Evolutionary conservation across 37 sponge, comb jelly and placozoan genomes (phyloP), one percentile per base, ranked within the genome.

Genomic region (Hormiphora californensis): DNA sequence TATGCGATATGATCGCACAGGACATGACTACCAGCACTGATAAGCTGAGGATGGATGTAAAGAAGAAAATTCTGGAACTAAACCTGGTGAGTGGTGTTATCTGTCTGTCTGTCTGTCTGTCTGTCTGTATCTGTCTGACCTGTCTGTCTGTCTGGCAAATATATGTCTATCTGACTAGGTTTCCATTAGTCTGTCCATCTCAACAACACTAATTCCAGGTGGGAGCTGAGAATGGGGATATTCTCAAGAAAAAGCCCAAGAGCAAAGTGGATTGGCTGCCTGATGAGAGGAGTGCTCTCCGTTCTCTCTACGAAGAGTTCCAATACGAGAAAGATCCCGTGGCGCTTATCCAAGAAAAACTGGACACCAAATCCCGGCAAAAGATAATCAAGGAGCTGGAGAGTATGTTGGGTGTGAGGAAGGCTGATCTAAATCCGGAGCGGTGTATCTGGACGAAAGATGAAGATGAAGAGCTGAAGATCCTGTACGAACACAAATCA

Each of bases 401-500:
- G 25, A 43, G 46, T 4, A n/a, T 73, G 21, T 41, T 73, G 25
- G 81, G 81, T 28, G 25, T 73, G 5, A 39, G 25, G 23, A 73
- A 73, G 43, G 35, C 35, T 40, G 44, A 40, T 30, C 81, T 73
- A n/a, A 46, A 73, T 73, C 46, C 43, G 17, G 43, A 73, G 17
- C 81, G 81, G 3, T 4, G 46, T 17, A 73, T 73, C 46, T 73
- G 81, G 81, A 73, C 46, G 1, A 73, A 40, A 36, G 81, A 73
- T 73, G 81, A 73, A 43, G 81, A 73, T 73, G 81, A 73, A 41
- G 81, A 73, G 81, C 25, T 73, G 9, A 73, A 2, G 81, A 73
- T 73, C 23, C 44, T 73, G 23, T 73, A 73, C 43, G 44, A 73
- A 17, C 41, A 73, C 23, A 73, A 73, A 41, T 43, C 46, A 23